These are phyloP conservation scores for Melikaiella ostensackeni DNA, from an alignment of 2,888 invertebrate species.

Conservation along the genomic window DNA sequence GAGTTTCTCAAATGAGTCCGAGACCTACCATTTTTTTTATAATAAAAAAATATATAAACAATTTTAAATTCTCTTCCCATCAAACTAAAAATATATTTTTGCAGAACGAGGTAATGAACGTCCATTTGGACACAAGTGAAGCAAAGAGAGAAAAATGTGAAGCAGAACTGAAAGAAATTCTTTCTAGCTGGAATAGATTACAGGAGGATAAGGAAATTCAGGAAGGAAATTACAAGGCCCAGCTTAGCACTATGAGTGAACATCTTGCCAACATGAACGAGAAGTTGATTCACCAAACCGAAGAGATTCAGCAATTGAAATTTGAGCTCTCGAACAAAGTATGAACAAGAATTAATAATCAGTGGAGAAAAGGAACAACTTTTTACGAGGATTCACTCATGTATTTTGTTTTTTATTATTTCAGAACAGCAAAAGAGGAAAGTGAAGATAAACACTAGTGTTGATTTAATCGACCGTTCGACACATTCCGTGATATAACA, in stretches of 20 bases:
- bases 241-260: conserved; percentile 87
- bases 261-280: conserved; percentile 90
- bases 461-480: conserved; percentile 56
- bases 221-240: conserved; percentile 82
- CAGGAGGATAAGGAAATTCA: conserved; percentile 74
- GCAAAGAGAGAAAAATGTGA: conserved; percentile 71
- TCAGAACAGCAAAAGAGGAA: conserved; percentile 73
- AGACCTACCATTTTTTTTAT: too few relatives aligned
- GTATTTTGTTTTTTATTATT: conserved; percentile 52
- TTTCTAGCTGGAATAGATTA: conserved; percentile 66
- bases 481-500: conserved; percentile 69
- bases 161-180: conserved; percentile 66
- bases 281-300: conserved; percentile 89
- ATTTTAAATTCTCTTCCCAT: background rate
- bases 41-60: background rate
- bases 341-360: conserved; percentile 40
- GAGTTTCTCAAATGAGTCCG: too few relatives aligned
- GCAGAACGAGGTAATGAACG: conserved; percentile 73
- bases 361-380: background rate
- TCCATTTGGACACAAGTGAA: conserved; percentile 72
- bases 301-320: conserved; percentile 85
- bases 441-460: conserved; percentile 63
- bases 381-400: background rate
- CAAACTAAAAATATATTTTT: conserved; percentile 44
- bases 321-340: conserved; percentile 81